These are phyloP conservation scores for Melanotaenia duboulayi DNA, from an alignment of 2,113 vertebrate species.

Conservation along the genomic window DNA sequence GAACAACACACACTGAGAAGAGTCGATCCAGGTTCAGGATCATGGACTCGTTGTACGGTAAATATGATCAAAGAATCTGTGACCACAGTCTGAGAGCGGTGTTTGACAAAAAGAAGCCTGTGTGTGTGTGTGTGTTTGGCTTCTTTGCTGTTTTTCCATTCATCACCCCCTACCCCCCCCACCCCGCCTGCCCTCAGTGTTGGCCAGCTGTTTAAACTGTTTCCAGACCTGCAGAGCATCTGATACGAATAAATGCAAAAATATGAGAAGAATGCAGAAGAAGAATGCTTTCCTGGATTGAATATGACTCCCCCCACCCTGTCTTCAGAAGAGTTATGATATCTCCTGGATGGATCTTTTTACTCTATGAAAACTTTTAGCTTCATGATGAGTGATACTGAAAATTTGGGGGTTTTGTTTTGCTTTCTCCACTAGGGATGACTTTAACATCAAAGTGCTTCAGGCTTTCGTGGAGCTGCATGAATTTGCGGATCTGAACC, in stretches of 20 bases:
- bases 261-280: slow-evolving; percentile 61
- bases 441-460: slow-evolving; percentile 98
- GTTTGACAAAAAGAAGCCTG: slow-evolving; percentile 43
- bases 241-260: slow-evolving; percentile 50
- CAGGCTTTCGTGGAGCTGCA: slow-evolving; percentile 98
- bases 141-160: slow-evolving; percentile 54
- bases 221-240: slow-evolving; percentile 58
- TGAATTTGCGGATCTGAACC: slow-evolving; percentile 98
- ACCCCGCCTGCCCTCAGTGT: background rate
- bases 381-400: background rate
- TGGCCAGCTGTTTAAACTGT: slow-evolving; percentile 67
- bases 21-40: slow-evolving; percentile 13
- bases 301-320: slow-evolving; percentile 40
- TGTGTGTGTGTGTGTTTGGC: slow-evolving; percentile 45
- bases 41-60: slow-evolving; percentile 11
- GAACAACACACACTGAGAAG: slow-evolving; percentile 23
- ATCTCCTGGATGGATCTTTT: slow-evolving; percentile 8
- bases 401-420: background rate
- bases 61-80: slow-evolving; percentile 45
- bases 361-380: slow-evolving; percentile 7
- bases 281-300: slow-evolving; percentile 45
- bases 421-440: slow-evolving; percentile 85
- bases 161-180: slow-evolving; percentile 16
- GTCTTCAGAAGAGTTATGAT: slow-evolving; percentile 11
- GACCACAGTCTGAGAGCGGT: slow-evolving; percentile 45